Percentiles rank a stretch among this genome's conserved stretches.
Evolutionary conservation across 2,113 vertebrate species (phyloP).

Genomic region (Myotis davidii): DNA sequence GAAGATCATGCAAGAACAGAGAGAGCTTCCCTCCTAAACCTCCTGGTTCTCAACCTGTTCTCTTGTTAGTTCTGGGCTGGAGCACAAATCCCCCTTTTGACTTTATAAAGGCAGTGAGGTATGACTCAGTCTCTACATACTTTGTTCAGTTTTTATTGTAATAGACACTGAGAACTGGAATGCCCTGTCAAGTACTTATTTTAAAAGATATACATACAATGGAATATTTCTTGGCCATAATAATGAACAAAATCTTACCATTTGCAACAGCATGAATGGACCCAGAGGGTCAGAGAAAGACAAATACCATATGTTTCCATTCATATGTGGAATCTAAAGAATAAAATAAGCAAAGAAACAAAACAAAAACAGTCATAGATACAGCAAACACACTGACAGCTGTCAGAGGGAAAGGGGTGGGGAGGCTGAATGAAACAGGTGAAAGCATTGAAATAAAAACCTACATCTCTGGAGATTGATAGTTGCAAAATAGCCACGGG

Average conservation of each 20-base stretch:
- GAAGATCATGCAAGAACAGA: constrained; percentile 20
- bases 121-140: background rate
- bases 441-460: background rate
- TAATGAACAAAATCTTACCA: background rate
- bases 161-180: background rate
- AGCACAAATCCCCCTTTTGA: background rate
- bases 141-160: background rate
- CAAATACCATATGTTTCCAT: background rate
- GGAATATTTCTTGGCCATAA: background rate
- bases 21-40: background rate
- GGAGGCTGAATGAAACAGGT: background rate
- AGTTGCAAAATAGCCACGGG: background rate
- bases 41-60: background rate
- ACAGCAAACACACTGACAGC: background rate
- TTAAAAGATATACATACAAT: background rate
- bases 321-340: background rate
- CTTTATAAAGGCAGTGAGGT: background rate
- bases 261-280: background rate
- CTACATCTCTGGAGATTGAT: background rate
- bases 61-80: background rate
- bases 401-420: background rate
- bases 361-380: background rate
- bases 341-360: background rate
- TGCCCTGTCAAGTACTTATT: background rate
- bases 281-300: background rate